Conservation (phyloP, 1,140 invertebrate species). For the Sinonovacula constricta region DNA sequence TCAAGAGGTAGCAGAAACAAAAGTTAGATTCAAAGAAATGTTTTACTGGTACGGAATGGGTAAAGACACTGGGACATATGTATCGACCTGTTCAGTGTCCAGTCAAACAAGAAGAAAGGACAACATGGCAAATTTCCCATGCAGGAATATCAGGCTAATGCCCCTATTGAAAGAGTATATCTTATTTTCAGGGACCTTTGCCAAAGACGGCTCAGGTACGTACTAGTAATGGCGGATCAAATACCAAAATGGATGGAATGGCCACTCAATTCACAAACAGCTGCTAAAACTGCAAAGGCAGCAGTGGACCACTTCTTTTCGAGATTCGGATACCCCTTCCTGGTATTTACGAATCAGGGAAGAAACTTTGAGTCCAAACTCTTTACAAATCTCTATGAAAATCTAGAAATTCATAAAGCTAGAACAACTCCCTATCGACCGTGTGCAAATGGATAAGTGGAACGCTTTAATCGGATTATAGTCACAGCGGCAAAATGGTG, state of each 20-base stretch:
- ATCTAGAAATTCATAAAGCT: slow-evolving; percentile 54
- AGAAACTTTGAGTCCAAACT: slow-evolving; percentile 45
- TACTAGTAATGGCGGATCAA: slow-evolving; percentile 64
- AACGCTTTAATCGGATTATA: too few species aligned
- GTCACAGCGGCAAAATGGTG: too few species aligned
- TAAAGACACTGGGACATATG: too few species aligned
- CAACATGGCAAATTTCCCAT: too few species aligned
- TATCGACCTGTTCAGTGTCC: neutral
- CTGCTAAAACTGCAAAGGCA: slow-evolving; percentile 38
- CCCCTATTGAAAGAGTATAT: too few species aligned
- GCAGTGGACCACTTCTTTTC: too few species aligned
- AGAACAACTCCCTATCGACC: slow-evolving; percentile 66
- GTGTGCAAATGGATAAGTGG: slow-evolving; percentile 67
- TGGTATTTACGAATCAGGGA: slow-evolving; percentile 53
- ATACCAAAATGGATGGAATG: slow-evolving; percentile 70
- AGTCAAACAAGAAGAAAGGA: neutral
- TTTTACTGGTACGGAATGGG: slow-evolving; percentile 24
- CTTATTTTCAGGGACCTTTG: too few species aligned
- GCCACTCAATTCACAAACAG: slow-evolving; percentile 55
- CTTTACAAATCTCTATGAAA: slow-evolving; percentile 44
- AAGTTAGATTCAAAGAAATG: slow-evolving; percentile 20
- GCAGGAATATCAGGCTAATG: slow-evolving; percentile 20
- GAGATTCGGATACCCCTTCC: too few species aligned
- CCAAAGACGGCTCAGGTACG: slow-evolving; percentile 55
- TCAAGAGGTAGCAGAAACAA: slow-evolving; percentile 27